These are phyloP conservation scores for Coptodon bakossiorum DNA, from an alignment of 2,113 vertebrate species.

Conservation along the genomic window DNA sequence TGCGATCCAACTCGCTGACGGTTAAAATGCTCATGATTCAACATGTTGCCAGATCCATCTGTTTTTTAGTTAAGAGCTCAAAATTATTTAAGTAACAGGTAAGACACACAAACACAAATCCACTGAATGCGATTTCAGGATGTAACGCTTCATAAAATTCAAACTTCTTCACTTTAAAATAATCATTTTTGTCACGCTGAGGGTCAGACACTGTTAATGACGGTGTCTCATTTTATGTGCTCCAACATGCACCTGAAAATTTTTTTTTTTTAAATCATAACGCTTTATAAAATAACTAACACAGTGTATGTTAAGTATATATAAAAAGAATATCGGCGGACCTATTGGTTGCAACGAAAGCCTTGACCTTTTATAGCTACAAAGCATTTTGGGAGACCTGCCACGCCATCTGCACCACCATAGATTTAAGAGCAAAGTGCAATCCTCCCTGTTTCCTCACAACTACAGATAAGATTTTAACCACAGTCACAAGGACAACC, in stretches of 20 bases:
- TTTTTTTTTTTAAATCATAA: not conserved
- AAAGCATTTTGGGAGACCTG: not conserved
- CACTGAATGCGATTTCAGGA: not conserved
- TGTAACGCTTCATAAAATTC: accelerated
- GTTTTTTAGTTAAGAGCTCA: not conserved
- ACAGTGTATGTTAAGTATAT: not conserved
- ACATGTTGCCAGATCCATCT: not conserved
- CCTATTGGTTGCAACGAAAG: not conserved
- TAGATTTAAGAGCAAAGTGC: not conserved
- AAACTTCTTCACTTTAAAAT: not conserved
- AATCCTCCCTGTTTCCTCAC: not conserved
- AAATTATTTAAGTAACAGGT: not conserved
- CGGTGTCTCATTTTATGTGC: accelerated
- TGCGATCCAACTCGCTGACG: not conserved
- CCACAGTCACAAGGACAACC: not conserved
- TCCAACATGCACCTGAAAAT: not conserved
- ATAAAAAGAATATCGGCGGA: not conserved
- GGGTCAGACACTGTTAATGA: not conserved
- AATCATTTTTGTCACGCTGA: not conserved
- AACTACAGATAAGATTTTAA: not conserved
- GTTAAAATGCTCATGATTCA: not conserved
- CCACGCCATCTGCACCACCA: not conserved
- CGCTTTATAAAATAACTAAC: not conserved
- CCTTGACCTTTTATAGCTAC: not conserved
- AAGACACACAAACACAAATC: not conserved